phyloP scores from a whole-genome alignment of 2,113 vertebrate species.

The Percina caprodes region DNA sequence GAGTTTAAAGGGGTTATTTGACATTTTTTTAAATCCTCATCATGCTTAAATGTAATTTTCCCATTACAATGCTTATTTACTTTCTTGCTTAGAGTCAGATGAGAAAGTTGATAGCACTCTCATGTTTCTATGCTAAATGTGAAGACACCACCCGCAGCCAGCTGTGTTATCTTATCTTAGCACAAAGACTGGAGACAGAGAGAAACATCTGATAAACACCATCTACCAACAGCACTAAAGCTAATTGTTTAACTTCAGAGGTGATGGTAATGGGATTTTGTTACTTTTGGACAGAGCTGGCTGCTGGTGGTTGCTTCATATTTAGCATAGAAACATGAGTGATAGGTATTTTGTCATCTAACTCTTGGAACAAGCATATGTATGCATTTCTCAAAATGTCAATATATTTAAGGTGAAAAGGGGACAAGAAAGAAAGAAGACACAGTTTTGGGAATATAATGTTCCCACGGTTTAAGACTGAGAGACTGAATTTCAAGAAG shows the following conservation, averaged over 20 bases:
- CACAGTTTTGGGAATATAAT: background rate
- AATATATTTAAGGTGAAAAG: background rate
- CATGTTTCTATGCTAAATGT: background rate
- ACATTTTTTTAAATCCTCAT: background rate
- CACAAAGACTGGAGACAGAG: background rate
- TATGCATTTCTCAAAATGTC: background rate
- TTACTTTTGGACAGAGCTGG: background rate
- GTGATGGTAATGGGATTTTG: background rate
- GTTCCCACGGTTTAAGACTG: conserved; percentile 39
- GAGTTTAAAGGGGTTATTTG: background rate
- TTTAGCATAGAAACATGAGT: background rate
- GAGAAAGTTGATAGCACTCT: background rate
- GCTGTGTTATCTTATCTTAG: background rate
- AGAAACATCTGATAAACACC: background rate
- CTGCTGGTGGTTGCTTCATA: background rate
- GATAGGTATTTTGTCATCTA: background rate
- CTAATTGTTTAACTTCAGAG: background rate
- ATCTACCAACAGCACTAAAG: background rate
- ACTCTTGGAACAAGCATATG: background rate
- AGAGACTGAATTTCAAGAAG: conserved; percentile 28
- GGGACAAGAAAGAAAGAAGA: conserved; percentile 9
- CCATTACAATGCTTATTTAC: background rate
- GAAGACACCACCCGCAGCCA: background rate
- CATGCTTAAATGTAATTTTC: too few species aligned
- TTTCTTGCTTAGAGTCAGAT: background rate